Percentiles rank a stretch among this genome's conserved stretches.
Conservation (phyloP, 2,888 invertebrate species). For the Anodontia alba region DNA sequence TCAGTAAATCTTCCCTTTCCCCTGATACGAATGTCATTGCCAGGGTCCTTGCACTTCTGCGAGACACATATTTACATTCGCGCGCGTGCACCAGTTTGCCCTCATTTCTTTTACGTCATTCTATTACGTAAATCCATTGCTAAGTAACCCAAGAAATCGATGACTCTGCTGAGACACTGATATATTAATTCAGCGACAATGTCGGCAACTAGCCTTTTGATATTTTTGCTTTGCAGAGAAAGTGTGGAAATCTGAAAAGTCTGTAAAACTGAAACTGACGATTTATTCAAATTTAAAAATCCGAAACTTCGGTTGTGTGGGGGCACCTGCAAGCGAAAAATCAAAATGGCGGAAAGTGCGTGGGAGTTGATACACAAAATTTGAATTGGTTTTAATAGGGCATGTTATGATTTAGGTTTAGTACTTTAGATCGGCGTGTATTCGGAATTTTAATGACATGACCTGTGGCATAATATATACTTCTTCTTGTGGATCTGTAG, state of each 20-base stretch:
- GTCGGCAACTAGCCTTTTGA: background rate
- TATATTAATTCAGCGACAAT: background rate
- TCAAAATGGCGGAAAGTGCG: slow-evolving; percentile 59
- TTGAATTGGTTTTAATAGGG: background rate
- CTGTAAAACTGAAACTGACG: background rate
- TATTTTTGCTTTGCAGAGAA: background rate
- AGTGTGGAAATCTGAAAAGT: too few relatives aligned
- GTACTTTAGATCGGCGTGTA: too few relatives aligned
- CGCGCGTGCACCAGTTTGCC: background rate
- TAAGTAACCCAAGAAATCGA: slow-evolving; percentile 53
- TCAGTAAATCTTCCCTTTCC: too few relatives aligned
- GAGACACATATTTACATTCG: background rate
- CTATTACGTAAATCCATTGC: slow-evolving; percentile 56
- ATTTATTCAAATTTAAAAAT: background rate
- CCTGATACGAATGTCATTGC: too few relatives aligned
- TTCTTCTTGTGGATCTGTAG: background rate
- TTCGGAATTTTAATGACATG: too few relatives aligned
- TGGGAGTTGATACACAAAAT: slow-evolving; percentile 49
- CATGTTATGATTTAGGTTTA: too few relatives aligned
- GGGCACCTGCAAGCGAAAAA: slow-evolving; percentile 47
- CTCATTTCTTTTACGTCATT: slow-evolving; percentile 35
- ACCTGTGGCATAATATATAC: background rate
- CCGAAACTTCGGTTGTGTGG: slow-evolving; percentile 15
- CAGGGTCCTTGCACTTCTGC: too few relatives aligned
- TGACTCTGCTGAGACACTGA: slow-evolving; percentile 19